A percentile compares a stretch with the other conserved stretches of the same genome.
Evolutionary conservation across 2,888 invertebrate species (phyloP).

Genomic region (Epirrhoe alternata): DNA sequence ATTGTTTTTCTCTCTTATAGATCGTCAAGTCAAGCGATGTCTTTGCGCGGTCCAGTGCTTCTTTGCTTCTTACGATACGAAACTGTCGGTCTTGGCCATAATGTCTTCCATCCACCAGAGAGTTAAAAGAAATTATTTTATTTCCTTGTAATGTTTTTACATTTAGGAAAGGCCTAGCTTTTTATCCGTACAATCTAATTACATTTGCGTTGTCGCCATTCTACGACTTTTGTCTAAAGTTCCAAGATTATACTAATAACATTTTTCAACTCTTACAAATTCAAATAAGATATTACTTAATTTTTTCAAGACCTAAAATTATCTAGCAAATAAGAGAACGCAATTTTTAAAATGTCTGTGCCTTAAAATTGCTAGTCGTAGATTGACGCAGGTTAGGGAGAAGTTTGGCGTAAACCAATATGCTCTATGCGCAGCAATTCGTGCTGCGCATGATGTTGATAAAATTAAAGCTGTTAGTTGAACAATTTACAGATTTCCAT

Average conservation of each 20-base stretch:
- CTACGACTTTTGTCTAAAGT: background rate
- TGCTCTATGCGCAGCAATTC: no score
- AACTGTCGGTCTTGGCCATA: no score
- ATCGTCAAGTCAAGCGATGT: no score
- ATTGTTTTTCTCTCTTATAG: no score
- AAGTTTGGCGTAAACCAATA: no score
- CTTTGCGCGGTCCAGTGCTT: no score
- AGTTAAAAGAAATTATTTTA: background rate
- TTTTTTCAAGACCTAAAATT: background rate
- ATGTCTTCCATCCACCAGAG: background rate
- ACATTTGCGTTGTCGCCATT: background rate
- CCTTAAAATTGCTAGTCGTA: no score
- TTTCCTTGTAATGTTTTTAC: background rate
- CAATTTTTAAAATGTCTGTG: no score
- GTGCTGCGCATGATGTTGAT: no score
- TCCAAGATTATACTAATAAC: constrained; percentile 1
- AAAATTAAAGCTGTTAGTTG: background rate
- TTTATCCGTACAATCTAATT: background rate
- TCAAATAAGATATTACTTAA: background rate
- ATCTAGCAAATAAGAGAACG: no score
- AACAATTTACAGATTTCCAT: constrained; percentile 56
- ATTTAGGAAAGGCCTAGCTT: constrained; percentile 1
- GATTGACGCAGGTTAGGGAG: no score
- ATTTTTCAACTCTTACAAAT: background rate
- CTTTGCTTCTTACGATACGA: no score